Evolutionary conservation across 2,797 vertebrate genomes (phyloP).

Genomic region (Nannoperca obscura): DNA sequence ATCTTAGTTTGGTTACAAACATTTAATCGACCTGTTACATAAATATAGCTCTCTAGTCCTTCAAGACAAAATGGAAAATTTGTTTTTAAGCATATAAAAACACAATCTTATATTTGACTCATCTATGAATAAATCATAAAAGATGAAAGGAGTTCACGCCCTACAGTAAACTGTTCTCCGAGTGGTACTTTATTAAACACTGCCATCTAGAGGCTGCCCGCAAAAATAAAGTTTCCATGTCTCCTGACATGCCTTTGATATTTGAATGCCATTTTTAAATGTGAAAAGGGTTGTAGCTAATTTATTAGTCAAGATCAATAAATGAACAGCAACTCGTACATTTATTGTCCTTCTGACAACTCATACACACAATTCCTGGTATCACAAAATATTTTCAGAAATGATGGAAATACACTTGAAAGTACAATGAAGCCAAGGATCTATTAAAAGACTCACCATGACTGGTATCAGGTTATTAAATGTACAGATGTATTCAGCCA

Average conservation of each 20-base stretch:
- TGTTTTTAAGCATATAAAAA: constrained; percentile 13
- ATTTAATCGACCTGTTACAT: constrained; percentile 12
- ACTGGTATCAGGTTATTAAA: constrained; percentile 45
- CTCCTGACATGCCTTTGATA: constrained; percentile 8
- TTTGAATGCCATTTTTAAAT: constrained; percentile 9
- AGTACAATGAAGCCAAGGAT: constrained; percentile 51
- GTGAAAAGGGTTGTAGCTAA: background rate
- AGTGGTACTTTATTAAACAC: constrained; percentile 66
- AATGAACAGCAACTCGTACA: constrained; percentile 50
- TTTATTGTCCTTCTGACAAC: constrained; percentile 59
- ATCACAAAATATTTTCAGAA: constrained; percentile 62
- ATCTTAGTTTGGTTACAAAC: constrained; percentile 48
- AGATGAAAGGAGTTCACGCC: constrained; percentile 35
- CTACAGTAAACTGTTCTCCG: constrained; percentile 42
- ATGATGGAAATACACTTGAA: constrained; percentile 51
- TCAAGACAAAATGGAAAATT: constrained; percentile 72
- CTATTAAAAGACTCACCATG: constrained; percentile 42
- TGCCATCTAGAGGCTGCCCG: constrained; percentile 74
- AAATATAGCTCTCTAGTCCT: constrained; percentile 70
- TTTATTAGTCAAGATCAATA: constrained; percentile 32
- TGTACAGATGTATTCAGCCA: constrained; percentile 61
- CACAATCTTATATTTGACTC: constrained; percentile 15
- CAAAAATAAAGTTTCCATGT: background rate
- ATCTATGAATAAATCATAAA: constrained; percentile 1
- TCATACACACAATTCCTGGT: constrained; percentile 51